Base-by-base conservation (phyloP, 1,140 invertebrate species). In the Drosophila ohnishii region DNA sequence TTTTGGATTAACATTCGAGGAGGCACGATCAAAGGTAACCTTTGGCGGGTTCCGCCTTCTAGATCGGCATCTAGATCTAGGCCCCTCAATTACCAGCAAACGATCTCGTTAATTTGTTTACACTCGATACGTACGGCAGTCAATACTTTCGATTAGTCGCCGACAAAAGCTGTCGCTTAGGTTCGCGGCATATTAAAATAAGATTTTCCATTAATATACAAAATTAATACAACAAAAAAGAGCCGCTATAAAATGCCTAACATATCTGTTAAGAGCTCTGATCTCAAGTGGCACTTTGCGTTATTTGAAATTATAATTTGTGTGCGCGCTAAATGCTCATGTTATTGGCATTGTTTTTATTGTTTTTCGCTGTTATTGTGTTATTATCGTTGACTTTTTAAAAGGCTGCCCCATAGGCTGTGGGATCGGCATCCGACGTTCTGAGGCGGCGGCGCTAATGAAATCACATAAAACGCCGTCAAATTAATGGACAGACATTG, bases 71-170 rank as follows among this genome's bases (percentile, higher is more conserved):
- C 80, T 45, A 72, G 61, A 73, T 81, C 78, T 28, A 28, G 61
- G 53, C 80, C 78, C 82, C 80, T 80, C 77, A 86, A 86, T 87
- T 88, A 75, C 75, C 47, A 71, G 62, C 63, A 80, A 88, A 88
- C 83, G 85, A 88, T 88, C 84, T 88, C 74, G 84, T 88, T 88
- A 88, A 88, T 89, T 88, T 88, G 84, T 80, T 84, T 89, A 89
- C 84, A 87, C 79, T 84, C 71, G 19, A 65, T 37, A 13, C 1
- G 32, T 22, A n/a, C 4, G 66, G 61, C 72, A 65, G 30, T 73
- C 63, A 55, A 80, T 61, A 73, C 58, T 72, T 69, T 79, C 83
- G 83, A 82, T 82, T 81, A 78, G 75, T 75, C 62, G 30, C 47
- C 83, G 84, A 83, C 83, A 86, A 86, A 84, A 75, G 42, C 47